A percentile compares a stretch with the other conserved stretches of the same genome.
Conservation (phyloP, 2,113 vertebrate species). For the Phainopepla nitens region DNA sequence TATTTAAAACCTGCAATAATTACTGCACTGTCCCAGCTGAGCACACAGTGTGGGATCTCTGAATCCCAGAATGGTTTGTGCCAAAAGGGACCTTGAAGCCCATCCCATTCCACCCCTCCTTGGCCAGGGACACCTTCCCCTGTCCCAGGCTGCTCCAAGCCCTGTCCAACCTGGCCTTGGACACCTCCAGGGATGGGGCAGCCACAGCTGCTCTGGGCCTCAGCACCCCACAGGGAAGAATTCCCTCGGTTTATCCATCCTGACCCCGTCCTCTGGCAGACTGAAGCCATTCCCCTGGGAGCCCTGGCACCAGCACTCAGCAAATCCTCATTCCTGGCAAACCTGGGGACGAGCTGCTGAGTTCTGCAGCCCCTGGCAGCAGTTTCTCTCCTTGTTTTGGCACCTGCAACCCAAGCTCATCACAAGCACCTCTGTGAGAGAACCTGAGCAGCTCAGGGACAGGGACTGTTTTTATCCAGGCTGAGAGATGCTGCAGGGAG, state of each 20-base stretch:
- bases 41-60: not conserved
- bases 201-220: not conserved
- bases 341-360: not conserved
- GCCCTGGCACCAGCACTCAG: not conserved
- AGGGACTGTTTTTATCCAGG: not conserved
- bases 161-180: fast-evolving
- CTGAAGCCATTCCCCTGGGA: not conserved
- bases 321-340: not conserved
- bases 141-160: not conserved
- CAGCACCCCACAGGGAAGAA: not conserved
- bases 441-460: not conserved
- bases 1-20: not conserved
- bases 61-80: not conserved
- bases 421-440: not conserved
- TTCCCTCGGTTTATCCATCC: not conserved
- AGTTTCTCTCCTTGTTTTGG: not conserved
- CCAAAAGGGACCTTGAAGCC: not conserved
- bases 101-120: not conserved
- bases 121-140: not conserved
- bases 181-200: not conserved
- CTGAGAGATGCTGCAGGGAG: not conserved
- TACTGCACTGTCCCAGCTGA: fast-evolving
- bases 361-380: not conserved
- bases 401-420: not conserved
- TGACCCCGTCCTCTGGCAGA: not conserved